A percentile compares a stretch with the other conserved stretches of the same genome.
Conservation (phyloP, 2,113 vertebrate species). For the Laticauda laticaudata region DNA sequence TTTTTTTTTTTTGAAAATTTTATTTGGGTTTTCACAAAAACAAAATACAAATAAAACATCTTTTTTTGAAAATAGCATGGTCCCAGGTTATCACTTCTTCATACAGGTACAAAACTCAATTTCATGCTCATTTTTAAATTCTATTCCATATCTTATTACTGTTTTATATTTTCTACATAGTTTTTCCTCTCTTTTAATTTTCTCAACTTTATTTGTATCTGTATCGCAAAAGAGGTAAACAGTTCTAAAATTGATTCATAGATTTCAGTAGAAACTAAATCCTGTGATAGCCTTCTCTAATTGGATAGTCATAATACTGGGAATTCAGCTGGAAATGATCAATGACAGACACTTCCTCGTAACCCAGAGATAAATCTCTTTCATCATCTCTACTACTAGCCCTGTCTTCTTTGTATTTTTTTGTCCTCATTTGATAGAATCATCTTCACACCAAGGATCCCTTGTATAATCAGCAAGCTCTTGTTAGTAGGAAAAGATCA, state of each 20-base stretch:
- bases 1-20: no score
- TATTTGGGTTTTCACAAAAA: no score
- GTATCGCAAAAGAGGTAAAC: not conserved
- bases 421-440: not conserved
- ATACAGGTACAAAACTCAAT: no score
- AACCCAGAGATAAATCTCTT: not conserved
- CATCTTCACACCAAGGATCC: not conserved
- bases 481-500: not conserved
- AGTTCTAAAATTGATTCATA: not conserved
- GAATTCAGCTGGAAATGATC: not conserved
- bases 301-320: not conserved
- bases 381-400: not conserved
- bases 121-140: no score
- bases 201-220: not conserved
- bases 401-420: not conserved
- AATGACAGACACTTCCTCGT: not conserved
- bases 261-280: not conserved
- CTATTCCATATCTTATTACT: no score
- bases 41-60: no score
- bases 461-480: not conserved
- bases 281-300: not conserved
- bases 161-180: no score
- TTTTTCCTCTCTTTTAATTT: no score
- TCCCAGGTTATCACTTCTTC: no score
- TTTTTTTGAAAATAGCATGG: no score